Conservation (phyloP, 2,113 vertebrate species). For the Scomber japonicus region DNA sequence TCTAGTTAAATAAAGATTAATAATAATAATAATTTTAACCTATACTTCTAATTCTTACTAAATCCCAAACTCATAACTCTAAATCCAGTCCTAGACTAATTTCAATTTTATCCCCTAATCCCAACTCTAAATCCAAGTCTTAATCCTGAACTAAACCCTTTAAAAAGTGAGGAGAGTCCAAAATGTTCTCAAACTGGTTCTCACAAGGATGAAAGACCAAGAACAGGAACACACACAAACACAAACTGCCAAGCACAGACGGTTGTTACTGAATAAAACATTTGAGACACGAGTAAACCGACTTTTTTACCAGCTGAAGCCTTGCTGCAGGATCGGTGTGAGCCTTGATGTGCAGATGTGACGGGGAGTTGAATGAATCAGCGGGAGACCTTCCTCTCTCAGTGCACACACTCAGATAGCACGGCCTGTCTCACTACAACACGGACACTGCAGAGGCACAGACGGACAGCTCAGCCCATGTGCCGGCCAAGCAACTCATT, state of each 20-base stretch:
- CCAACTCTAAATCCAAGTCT: neutral
- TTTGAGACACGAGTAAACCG: constrained; percentile 51
- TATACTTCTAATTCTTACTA: neutral
- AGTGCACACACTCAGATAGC: constrained; percentile 13
- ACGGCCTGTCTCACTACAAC: constrained; percentile 16
- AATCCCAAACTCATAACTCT: neutral
- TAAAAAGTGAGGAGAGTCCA: constrained; percentile 13
- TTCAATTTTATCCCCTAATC: neutral
- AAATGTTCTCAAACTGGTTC: constrained; percentile 19
- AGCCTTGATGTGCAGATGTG: constrained; percentile 76
- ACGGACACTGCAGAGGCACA: neutral
- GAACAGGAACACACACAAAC: constrained; percentile 12
- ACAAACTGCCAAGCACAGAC: constrained; percentile 41
- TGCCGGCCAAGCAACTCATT: neutral
- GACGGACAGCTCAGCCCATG: neutral
- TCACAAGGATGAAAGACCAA: constrained; percentile 14
- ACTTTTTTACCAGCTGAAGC: constrained; percentile 52
- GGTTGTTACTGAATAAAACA: constrained; percentile 71
- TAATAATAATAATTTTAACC: neutral
- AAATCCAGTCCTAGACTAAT: constrained; percentile 1
- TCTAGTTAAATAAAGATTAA: neutral
- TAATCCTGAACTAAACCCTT: constrained; percentile 21
- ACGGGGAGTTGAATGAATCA: constrained; percentile 47
- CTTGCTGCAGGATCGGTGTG: constrained; percentile 22
- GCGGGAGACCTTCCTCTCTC: constrained; percentile 34